Evolutionary conservation across 2,797 vertebrate genomes (phyloP).

Genomic region (Anguilla obscura): DNA sequence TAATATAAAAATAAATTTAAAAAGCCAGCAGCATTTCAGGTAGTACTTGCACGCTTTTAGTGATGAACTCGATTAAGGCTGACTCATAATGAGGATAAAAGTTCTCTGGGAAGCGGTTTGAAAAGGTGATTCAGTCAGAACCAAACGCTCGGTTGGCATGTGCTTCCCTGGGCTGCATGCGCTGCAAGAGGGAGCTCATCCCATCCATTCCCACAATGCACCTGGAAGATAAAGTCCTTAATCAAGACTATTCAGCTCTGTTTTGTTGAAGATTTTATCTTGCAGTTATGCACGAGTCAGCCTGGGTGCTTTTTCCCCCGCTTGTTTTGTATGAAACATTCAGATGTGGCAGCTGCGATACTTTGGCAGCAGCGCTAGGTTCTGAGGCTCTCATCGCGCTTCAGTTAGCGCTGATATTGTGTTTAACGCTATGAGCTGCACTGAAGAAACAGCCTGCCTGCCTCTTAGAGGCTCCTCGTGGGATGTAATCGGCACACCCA

Average conservation of each 20-base stretch:
- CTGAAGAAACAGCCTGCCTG: not conserved
- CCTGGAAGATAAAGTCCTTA: conserved; percentile 14
- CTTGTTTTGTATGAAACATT: not conserved
- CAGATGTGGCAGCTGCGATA: not conserved
- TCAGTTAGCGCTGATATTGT: not conserved
- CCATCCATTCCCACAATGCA: not conserved
- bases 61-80: conserved; percentile 5
- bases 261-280: not conserved
- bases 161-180: not conserved
- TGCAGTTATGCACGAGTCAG: not conserved
- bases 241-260: conserved; percentile 4
- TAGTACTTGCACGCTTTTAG: not conserved
- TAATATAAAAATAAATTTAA: not conserved
- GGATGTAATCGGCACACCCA: not conserved
- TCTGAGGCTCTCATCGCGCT: not conserved
- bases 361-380: not conserved
- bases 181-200: not conserved
- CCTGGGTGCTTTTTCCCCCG: not conserved
- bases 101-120: not conserved
- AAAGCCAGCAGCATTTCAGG: not conserved
- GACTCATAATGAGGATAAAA: not conserved
- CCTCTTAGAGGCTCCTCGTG: not conserved
- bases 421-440: not conserved
- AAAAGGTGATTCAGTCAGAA: not conserved
- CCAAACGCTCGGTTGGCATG: not conserved